These are phyloP conservation scores for Calephelis virginiensis DNA, from an alignment of 1,140 invertebrate species.

Conservation along the genomic window DNA sequence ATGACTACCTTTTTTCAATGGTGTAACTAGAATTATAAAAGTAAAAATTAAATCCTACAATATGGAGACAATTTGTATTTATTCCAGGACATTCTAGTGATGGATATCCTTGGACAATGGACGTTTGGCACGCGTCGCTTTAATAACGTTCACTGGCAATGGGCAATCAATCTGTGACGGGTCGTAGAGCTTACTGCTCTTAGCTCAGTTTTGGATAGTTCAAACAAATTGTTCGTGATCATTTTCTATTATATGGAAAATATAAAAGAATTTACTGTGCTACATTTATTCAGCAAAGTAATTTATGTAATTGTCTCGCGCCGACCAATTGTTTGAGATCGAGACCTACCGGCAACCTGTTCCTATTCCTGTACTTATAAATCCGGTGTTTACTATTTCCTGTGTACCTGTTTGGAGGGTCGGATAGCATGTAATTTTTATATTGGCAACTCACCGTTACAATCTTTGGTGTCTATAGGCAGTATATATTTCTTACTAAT, in stretches of 20 bases:
- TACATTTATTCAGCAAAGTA: too few species aligned
- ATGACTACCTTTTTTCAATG: not conserved
- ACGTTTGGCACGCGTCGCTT: constrained; percentile 3
- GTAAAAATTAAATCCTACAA: not conserved
- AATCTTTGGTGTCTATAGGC: too few species aligned
- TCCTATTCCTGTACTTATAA: too few species aligned
- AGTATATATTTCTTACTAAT: too few species aligned
- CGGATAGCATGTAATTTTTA: too few species aligned
- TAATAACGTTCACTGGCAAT: constrained; percentile 8
- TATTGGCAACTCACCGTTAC: too few species aligned
- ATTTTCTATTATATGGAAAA: constrained; percentile 8
- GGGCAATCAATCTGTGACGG: constrained; percentile 3
- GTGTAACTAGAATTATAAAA: not conserved
- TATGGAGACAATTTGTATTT: constrained; percentile 1
- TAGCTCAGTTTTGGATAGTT: not conserved
- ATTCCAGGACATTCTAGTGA: not conserved
- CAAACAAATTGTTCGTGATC: not conserved
- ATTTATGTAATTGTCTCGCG: not conserved
- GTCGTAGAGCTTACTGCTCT: not conserved
- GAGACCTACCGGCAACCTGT: too few species aligned
- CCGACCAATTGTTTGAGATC: not conserved
- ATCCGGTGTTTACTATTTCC: too few species aligned
- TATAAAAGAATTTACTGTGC: constrained; percentile 30
- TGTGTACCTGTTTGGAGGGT: too few species aligned
- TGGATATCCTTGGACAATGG: not conserved